Conservation (phyloP, 2,113 vertebrate genomes). For the Brachirus orientalis region DNA sequence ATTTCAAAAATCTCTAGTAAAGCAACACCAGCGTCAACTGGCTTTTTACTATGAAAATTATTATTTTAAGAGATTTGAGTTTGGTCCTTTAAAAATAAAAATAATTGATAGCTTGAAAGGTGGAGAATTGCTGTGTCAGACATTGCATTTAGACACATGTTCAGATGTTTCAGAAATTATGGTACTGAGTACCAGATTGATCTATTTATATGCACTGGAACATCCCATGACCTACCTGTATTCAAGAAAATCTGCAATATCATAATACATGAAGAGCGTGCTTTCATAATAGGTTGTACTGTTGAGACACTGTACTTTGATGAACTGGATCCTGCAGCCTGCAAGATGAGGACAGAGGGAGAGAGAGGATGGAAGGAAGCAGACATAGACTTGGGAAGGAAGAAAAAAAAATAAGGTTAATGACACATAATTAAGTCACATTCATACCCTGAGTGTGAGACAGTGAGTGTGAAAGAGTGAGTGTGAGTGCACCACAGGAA, state of each 20-base stretch:
- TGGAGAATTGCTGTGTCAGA: background rate
- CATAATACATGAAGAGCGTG: too few relatives aligned
- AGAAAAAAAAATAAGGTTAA: too few relatives aligned
- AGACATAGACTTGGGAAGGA: too few relatives aligned
- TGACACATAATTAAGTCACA: too few relatives aligned
- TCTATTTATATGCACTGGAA: background rate
- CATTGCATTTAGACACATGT: background rate
- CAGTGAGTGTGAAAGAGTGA: too few relatives aligned
- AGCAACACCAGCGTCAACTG: conserved; percentile 1
- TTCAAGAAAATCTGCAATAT: conserved; percentile 5
- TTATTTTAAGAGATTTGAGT: background rate
- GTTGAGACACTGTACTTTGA: too few relatives aligned
- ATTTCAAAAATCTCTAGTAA: conserved; percentile 11
- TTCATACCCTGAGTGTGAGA: too few relatives aligned
- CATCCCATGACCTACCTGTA: conserved; percentile 2
- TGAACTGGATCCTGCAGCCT: too few relatives aligned
- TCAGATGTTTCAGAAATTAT: background rate
- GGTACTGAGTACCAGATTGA: background rate
- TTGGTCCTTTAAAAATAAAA: conserved; percentile 13
- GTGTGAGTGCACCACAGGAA: too few relatives aligned
- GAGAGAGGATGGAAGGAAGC: too few relatives aligned
- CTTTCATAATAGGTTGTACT: too few relatives aligned
- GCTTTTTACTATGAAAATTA: conserved; percentile 10
- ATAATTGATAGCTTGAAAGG: background rate
- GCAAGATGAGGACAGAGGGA: too few relatives aligned